A percentile compares a stretch with the other conserved stretches of the same genome.
Conservation (phyloP, 2,797 vertebrate species). For the Enteromius trimaculatus region DNA sequence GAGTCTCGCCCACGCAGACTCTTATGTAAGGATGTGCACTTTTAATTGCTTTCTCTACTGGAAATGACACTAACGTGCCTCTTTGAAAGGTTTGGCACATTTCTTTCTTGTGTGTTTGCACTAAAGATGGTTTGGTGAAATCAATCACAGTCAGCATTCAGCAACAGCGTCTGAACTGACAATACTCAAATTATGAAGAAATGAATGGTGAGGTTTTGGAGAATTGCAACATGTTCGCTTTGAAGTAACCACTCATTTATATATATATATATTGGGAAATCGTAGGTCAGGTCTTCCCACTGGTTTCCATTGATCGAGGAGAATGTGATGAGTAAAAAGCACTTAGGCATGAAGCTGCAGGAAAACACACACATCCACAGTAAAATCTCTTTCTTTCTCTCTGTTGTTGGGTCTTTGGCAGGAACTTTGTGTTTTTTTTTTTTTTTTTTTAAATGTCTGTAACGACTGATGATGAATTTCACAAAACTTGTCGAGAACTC, state of each 20-base stretch:
- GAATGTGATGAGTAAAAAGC: not conserved
- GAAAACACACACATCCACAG: not conserved
- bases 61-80: slow-evolving; percentile 6
- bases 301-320: not conserved
- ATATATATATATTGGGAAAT: not conserved
- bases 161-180: not conserved
- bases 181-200: not conserved
- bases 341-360: not conserved
- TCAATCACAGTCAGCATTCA: not conserved
- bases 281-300: not conserved
- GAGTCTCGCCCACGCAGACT: slow-evolving; percentile 40
- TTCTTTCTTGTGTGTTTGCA: not conserved
- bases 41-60: not conserved
- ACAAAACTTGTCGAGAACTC: slow-evolving; percentile 53
- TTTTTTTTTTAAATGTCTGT: not conserved
- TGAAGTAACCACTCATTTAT: not conserved
- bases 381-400: not conserved
- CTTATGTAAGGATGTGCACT: slow-evolving; percentile 51
- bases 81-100: not conserved
- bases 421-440: not conserved
- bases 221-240: not conserved
- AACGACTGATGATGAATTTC: not conserved
- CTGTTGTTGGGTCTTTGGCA: not conserved
- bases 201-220: not conserved
- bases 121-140: not conserved